Percentiles rank a stretch among this genome's conserved stretches.
These are phyloP conservation scores for Patella depressa DNA, from an alignment of 2,888 invertebrate species.

Conservation along the genomic window DNA sequence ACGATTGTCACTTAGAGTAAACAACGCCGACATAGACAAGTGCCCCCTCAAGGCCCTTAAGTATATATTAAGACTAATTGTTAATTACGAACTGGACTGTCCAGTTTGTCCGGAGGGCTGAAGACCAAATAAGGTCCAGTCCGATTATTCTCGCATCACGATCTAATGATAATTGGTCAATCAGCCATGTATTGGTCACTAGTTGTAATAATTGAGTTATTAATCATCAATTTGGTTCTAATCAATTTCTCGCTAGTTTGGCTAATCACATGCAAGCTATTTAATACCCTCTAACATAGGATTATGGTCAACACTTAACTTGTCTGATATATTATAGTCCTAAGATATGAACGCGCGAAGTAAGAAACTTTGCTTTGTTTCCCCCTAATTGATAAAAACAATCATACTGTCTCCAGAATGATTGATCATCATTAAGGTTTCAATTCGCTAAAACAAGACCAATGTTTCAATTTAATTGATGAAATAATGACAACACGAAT, in stretches of 20 bases:
- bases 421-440: no score
- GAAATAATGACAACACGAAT: no score
- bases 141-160: not conserved
- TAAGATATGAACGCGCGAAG: no score
- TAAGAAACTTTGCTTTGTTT: no score
- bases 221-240: conserved; percentile 4
- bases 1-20: not conserved
- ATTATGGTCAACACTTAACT: no score
- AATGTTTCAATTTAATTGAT: no score
- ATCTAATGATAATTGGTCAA: not conserved
- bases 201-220: conserved; percentile 5
- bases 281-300: not conserved
- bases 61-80: conserved; percentile 1
- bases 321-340: no score
- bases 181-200: conserved; percentile 3
- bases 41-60: not conserved
- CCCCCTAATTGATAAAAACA: no score
- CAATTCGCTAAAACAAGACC: no score
- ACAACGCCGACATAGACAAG: not conserved
- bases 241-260: conserved; percentile 9
- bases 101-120: not conserved
- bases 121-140: conserved; percentile 10
- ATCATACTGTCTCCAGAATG: no score
- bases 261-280: not conserved
- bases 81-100: conserved; percentile 10